A percentile compares a stretch with the other conserved stretches of the same genome.
These are phyloP conservation scores for Cryptocheilus praepositus DNA, from an alignment of 2,888 invertebrate species.

Conservation along the genomic window DNA sequence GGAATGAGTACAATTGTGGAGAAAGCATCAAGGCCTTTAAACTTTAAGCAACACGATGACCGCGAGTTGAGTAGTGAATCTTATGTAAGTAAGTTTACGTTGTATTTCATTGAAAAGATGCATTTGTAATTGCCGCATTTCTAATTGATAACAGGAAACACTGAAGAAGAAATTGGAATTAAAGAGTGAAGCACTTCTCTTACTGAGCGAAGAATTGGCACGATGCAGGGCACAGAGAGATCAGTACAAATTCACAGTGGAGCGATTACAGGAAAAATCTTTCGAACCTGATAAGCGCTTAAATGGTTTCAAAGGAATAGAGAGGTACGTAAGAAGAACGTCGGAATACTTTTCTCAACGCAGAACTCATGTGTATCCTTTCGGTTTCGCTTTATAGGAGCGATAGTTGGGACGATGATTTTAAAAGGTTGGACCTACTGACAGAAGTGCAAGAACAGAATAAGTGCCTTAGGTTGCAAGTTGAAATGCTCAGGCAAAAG, in stretches of 20 bases:
- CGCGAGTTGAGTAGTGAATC: no score
- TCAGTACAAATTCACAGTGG: constrained; percentile 87
- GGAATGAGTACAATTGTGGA: no score
- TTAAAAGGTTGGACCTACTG: constrained; percentile 61
- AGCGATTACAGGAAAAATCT: constrained; percentile 81
- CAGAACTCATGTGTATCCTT: no score
- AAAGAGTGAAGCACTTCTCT: constrained; percentile 88
- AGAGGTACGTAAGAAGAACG: constrained; percentile 41
- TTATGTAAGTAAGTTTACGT: no score
- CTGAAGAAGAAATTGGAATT: constrained; percentile 81
- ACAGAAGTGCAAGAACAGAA: constrained; percentile 76
- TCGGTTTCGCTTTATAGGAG: constrained; percentile 31
- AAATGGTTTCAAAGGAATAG: constrained; percentile 49
- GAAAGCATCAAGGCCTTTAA: no score
- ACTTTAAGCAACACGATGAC: no score
- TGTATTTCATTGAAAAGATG: no score
- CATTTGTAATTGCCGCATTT: not conserved
- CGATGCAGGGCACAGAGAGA: constrained; percentile 87
- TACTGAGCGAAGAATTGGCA: constrained; percentile 86
- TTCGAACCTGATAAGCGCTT: constrained; percentile 75
- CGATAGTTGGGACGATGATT: constrained; percentile 47
- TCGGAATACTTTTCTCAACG: not conserved
- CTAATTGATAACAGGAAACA: constrained; percentile 36
- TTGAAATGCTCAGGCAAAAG: constrained; percentile 84
- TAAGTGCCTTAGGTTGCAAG: constrained; percentile 78